Percentiles rank a stretch among this genome's conserved stretches.
Evolutionary conservation across 2,888 invertebrate genomes (phyloP).

Genomic region (Acheta domesticus): DNA sequence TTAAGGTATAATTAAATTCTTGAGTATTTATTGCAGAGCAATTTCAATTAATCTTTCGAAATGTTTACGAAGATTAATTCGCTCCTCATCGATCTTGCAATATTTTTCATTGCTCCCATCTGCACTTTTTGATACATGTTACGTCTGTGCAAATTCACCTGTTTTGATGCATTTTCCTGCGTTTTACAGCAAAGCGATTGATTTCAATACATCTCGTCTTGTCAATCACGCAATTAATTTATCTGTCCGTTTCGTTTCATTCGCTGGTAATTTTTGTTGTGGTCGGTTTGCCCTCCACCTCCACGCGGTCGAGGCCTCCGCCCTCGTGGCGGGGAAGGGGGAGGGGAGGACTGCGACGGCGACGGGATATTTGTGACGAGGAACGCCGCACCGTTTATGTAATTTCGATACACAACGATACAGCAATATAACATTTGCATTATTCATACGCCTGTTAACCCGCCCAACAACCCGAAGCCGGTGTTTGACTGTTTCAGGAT

Average conservation of each 20-base stretch:
- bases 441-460: constrained; percentile 9
- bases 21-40: no score
- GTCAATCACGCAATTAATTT: constrained; percentile 10
- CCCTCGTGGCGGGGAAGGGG: neutral
- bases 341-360: neutral
- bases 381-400: neutral
- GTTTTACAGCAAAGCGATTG: neutral
- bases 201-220: neutral
- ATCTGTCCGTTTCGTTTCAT: neutral
- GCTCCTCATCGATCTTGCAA: no score
- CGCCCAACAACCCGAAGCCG: constrained; percentile 18
- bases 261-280: neutral
- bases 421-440: constrained; percentile 18
- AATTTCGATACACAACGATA: constrained; percentile 18
- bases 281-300: neutral
- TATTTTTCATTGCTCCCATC: no score
- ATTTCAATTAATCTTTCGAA: no score
- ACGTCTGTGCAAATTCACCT: no score
- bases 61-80: no score
- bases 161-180: no score
- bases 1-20: no score
- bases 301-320: neutral
- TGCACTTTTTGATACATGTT: no score
- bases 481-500: constrained; percentile 5
- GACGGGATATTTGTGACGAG: neutral